Evolutionary conservation across 1,140 invertebrate species (phyloP), one percentile per base, ranked within the genome.

Genomic region (Meloidogyne floridensis): DNA sequence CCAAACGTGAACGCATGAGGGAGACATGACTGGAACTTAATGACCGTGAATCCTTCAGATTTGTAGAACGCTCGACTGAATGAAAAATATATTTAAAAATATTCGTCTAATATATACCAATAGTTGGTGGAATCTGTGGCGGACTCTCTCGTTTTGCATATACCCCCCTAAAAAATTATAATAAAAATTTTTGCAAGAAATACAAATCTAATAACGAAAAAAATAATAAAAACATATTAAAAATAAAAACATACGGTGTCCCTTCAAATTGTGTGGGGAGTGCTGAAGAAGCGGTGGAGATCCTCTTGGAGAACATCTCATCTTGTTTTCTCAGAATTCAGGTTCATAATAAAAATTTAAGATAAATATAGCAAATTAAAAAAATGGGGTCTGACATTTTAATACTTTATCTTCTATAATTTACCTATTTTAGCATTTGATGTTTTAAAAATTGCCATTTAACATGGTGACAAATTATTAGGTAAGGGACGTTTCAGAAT

Each of bases 141-240:
- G 77, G 77, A 69, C 77, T 79, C 20, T 79, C 77, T 43, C 77
- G 77, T n/a, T 79, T 79, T 51, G 77, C 59, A 71, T 79, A 79
- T 18, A 72, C 43, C 2, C 77, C 77, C 42, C 77, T 79, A 42
- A 72, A 43, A 72, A 32, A 32, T 32, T 32, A 32, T 32, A 32
- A 32, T 32, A 32, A 32, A 32, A 32, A 32, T 32, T 32, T 32
- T 32, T 32, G 32, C 32, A 2, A 32, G 32, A 32, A 32, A 32
- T 32, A 32, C 32, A 32, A 32, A 32, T 32, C 32, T 32, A 32
- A 32, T 32, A 32, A 32, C 2, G 32, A 32, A 32, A 32, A 20
- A 32, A 32, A 32, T 32, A 32, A 15, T 72, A 10, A 79, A 15
- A 6, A 53, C 15, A 20, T 11, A 72, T 72, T 43, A 71, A 69